phyloP scores from a whole-genome alignment of 2,888 invertebrate genomes.

The Drosophila infuscata region DNA sequence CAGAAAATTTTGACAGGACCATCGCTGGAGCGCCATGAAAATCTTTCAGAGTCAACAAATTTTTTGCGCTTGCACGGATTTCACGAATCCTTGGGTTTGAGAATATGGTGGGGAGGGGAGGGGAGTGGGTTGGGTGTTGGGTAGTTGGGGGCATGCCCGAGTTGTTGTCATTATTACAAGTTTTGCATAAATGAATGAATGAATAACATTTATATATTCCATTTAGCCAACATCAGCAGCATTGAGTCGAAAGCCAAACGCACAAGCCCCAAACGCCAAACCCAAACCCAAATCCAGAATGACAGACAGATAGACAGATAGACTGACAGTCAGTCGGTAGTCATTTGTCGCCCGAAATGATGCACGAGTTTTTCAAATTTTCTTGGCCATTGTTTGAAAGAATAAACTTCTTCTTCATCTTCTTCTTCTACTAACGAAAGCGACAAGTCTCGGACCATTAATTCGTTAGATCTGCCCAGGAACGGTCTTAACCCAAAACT shows the following conservation, averaged over 20 bases:
- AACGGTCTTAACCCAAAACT: not conserved
- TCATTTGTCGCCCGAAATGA: conserved; percentile 61
- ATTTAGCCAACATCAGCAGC: conserved; percentile 62
- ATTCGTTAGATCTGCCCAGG: not conserved
- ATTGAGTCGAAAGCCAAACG: conserved; percentile 3
- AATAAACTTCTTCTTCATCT: conserved; percentile 49
- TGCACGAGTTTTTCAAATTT: conserved; percentile 62
- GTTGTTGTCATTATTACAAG: conserved; percentile 73
- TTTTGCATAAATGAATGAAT: conserved; percentile 78
- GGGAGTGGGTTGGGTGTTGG: not conserved
- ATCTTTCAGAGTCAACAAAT: conserved; percentile 74
- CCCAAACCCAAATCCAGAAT: conserved; percentile 15
- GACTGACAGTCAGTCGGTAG: conserved; percentile 23
- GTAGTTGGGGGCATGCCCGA: not conserved
- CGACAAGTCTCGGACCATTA: conserved; percentile 15
- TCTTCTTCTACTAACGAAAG: conserved; percentile 27
- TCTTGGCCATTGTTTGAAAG: conserved; percentile 59
- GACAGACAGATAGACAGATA: conserved; percentile 5
- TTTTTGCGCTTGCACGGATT: conserved; percentile 56
- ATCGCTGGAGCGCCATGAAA: conserved; percentile 63
- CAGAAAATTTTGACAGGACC: conserved; percentile 71
- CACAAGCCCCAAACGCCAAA: not conserved
- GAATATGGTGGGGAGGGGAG: not conserved
- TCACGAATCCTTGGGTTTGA: conserved; percentile 31
- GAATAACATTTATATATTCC: conserved; percentile 76